A percentile compares a stretch with the other conserved stretches of the same genome.
phyloP scores from a whole-genome alignment of 2,888 invertebrate genomes.

The Andrena trimmerana region DNA sequence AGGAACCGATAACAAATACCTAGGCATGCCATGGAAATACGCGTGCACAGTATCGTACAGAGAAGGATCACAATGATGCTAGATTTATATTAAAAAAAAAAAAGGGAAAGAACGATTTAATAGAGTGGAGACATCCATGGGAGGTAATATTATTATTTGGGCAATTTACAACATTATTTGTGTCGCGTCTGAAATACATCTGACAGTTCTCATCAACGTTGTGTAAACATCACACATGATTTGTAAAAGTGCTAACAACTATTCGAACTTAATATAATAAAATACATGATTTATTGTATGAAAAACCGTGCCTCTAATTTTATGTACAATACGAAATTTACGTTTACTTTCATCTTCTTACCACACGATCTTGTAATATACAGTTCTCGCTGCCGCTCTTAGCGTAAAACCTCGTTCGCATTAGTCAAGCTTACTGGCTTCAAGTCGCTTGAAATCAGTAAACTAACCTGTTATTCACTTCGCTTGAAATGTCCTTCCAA shows the following conservation, averaged over 20 bases:
- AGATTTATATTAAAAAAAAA: slow-evolving; percentile 55
- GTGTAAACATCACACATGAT: slow-evolving; percentile 55
- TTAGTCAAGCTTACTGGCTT: no score
- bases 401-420: neutral
- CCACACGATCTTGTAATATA: slow-evolving; percentile 59
- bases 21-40: slow-evolving; percentile 26
- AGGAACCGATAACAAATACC: neutral
- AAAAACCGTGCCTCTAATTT: slow-evolving; percentile 54
- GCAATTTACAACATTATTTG: slow-evolving; percentile 65
- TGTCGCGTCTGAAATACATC: slow-evolving; percentile 59
- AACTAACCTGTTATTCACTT: no score
- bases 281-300: slow-evolving; percentile 60
- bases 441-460: no score
- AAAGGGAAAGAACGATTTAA: slow-evolving; percentile 47
- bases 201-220: slow-evolving; percentile 51
- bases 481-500: no score
- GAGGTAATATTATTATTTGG: slow-evolving; percentile 58
- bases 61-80: slow-evolving; percentile 56
- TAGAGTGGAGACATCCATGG: slow-evolving; percentile 51
- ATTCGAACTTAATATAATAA: slow-evolving; percentile 53
- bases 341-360: slow-evolving; percentile 30
- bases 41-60: slow-evolving; percentile 44
- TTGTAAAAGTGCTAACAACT: slow-evolving; percentile 60
- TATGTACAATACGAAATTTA: slow-evolving; percentile 57
- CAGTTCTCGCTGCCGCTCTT: slow-evolving; percentile 43